Base-by-base conservation (phyloP, 2,797 vertebrate genomes). In the Syngnathus rostellatus region DNA sequence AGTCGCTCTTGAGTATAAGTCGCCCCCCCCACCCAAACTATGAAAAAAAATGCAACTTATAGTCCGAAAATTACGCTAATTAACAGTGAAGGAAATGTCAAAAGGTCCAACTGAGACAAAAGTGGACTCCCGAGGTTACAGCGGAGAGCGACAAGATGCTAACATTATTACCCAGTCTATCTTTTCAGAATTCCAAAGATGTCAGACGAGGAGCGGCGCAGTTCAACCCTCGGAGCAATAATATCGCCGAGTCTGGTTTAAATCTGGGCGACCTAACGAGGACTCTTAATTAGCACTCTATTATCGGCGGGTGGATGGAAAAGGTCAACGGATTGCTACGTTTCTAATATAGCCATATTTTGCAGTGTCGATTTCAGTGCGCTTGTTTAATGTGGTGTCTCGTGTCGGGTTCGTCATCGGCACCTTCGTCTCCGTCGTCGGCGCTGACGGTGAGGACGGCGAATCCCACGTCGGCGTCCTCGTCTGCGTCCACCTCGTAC, bases 391-490 rank as follows among this genome's bases (percentile, higher is more conserved):
- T 17, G 45, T 19, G 0, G 8, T 11, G 11, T 43, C 8, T 41
- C 1, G 19, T 8, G n/a, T 41, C n/a, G n/a, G n/a, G n/a, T n/a
- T n/a, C n/a, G 53, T 11, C 8, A 10, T 1, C 1, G 78, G 61
- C 70, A 95, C 94, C 93, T 92, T 96, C 93, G 58, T 96, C 94
- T 66, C 91, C 92, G 68, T 96, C 94, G 1, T 86, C 91, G 73
- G 94, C 93, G n/a, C 89, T 93, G 83, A 94, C 92, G 1, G 92
- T 93, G 66, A 93, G 81, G 68, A 95, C 65, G 69, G 90, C 88
- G 0, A 87, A 92, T 71, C 92, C 93, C 8, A 95, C 89, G 0
- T 95, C 94, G 25, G 91, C 93, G 60, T 95, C 92, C 81, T 95
- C 94, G 23, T 91, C 91, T 76, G 93, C 91, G 51, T 86, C 91